Evolutionary conservation across 2,113 vertebrate genomes (phyloP), one percentile per base, ranked within the genome.

Genomic region (Gavialis gangeticus): DNA sequence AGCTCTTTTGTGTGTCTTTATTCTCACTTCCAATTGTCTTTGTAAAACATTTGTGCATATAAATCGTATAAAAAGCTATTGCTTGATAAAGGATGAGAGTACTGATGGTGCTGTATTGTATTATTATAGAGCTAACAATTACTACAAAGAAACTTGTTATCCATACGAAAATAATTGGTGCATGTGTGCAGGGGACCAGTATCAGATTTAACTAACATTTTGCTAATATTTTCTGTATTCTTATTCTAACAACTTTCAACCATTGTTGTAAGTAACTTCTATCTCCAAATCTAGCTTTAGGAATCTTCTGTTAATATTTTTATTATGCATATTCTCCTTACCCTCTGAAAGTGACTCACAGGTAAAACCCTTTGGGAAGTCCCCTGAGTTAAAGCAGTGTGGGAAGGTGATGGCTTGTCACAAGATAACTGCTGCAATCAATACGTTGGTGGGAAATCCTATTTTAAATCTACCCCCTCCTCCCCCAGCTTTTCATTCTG

Each of bases 1-100:
- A 71, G 81, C 27, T 89, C 60, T 77, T 89, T 87, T 88, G 60
- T 90, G 78, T 92, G 67, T 82, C 75, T 92, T 96, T 91, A 78
- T 91, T 92, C n/a, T 91, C 90, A 24, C 87, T 90, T 87, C 75
- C 76, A 82, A 0, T 75, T 96, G 83, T 76, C 63, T n/a, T 79
- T 93, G 24, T 89, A 88, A 95, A 93, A 91, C 80, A 79, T 77
- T 21, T 85, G 46, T 90, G 69, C 57, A 59, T 91, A 57, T 93
- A 86, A 89, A 83, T 94, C 66, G 73, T 82, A 80, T 19, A 69
- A 87, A 94, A 82, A 92, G 55, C 4, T 67, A 27, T 30, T 88
- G 18, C 67, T 79, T 82, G 58, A 91, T 92, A 88, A 90, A 94
- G 85, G 59, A 30, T 24, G 80, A 88, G 71, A 85, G 77, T 86